Evolutionary conservation across 1,140 invertebrate genomes (phyloP).

Genomic region (Drosophila santomea): DNA sequence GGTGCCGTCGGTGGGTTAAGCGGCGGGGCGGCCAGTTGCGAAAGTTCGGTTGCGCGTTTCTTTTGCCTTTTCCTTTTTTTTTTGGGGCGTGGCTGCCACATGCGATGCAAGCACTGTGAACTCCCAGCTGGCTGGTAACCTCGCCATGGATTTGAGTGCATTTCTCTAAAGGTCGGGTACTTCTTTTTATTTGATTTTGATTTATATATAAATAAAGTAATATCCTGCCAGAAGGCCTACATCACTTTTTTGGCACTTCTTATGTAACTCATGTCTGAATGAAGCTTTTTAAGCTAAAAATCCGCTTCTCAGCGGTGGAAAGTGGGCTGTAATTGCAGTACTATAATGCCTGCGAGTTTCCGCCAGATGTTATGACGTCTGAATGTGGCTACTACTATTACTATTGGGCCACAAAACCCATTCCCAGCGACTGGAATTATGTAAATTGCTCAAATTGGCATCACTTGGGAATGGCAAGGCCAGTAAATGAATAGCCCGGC

Average conservation of each 20-base stretch:
- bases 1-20: background rate
- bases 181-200: too few relatives aligned
- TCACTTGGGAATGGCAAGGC: conserved; percentile 47
- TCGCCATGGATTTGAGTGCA: background rate
- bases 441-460: conserved; percentile 64
- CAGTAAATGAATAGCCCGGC: conserved; percentile 34
- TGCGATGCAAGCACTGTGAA: conserved; percentile 18
- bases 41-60: conserved; percentile 51
- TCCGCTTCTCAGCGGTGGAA: background rate
- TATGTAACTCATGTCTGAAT: too few relatives aligned
- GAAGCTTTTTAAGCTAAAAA: too few relatives aligned
- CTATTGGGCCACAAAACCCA: conserved; percentile 36
- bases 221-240: too few relatives aligned
- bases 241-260: too few relatives aligned
- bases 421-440: conserved; percentile 58
- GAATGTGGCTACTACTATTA: conserved; percentile 24
- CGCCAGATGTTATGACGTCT: conserved; percentile 13
- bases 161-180: too few relatives aligned
- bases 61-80: conserved; percentile 27
- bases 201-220: too few relatives aligned
- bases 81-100: conserved; percentile 17
- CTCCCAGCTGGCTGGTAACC: conserved; percentile 19
- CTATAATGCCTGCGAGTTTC: conserved; percentile 15
- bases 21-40: conserved; percentile 20
- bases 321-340: conserved; percentile 7